These are phyloP conservation scores for Zapornia atra DNA, from an alignment of 2,113 vertebrate genomes.

Conservation along the genomic window DNA sequence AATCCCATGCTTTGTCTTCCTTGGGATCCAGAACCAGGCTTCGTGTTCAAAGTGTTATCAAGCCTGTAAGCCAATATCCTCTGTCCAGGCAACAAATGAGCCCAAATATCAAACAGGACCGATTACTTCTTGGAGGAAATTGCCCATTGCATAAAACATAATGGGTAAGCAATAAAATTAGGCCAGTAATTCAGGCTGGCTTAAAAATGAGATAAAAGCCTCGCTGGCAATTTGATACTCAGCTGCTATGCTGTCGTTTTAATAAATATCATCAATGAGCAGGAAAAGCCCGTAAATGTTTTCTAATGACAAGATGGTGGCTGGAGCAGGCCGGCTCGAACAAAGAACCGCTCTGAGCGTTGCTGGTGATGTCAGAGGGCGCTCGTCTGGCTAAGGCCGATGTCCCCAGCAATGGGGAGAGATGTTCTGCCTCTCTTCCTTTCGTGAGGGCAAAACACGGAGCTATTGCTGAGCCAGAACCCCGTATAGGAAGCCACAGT, in stretches of 20 bases:
- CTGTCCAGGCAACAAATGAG: background rate
- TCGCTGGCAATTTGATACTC: background rate
- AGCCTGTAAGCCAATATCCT: background rate
- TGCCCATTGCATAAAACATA: background rate
- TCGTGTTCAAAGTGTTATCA: background rate
- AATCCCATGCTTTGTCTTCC: background rate
- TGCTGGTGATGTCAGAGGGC: background rate
- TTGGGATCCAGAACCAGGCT: background rate
- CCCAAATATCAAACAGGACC: slow-evolving; percentile 17
- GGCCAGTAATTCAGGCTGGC: slow-evolving; percentile 1
- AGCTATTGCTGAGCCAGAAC: background rate
- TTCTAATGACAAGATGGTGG: background rate
- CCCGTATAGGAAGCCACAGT: accelerated
- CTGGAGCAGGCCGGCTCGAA: background rate
- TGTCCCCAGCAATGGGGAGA: background rate
- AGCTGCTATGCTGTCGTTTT: background rate
- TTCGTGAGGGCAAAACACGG: background rate
- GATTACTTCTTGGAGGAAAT: background rate
- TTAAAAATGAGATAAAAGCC: slow-evolving; percentile 35
- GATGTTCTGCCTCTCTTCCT: background rate
- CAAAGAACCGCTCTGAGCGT: background rate
- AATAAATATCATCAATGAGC: background rate
- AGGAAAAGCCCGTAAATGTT: background rate
- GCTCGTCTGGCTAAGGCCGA: background rate
- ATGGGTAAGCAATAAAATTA: slow-evolving; percentile 37